These are phyloP conservation scores for Antitype chi DNA, from an alignment of 2,888 invertebrate species.

Conservation along the genomic window DNA sequence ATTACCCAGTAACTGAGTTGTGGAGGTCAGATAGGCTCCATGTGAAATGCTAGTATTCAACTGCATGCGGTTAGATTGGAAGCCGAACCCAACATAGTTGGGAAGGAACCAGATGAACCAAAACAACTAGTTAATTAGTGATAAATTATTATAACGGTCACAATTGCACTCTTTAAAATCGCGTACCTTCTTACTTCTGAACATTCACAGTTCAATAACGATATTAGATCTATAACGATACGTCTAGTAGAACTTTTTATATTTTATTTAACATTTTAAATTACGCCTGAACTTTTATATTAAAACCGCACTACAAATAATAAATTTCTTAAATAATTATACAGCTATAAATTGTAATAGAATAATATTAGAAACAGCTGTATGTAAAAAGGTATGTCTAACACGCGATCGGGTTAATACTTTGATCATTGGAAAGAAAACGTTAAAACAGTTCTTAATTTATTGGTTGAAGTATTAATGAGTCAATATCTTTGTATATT, in stretches of 20 bases:
- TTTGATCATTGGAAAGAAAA: slow-evolving; percentile 70
- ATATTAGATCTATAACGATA: slow-evolving; percentile 38
- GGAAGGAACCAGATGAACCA: not conserved
- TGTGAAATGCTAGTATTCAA: too few species aligned
- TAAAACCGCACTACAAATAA: slow-evolving; percentile 43
- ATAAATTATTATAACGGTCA: slow-evolving; percentile 7
- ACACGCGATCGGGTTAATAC: slow-evolving; percentile 69
- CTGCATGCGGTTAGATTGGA: too few species aligned
- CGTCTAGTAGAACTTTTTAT: slow-evolving; percentile 32
- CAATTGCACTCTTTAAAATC: slow-evolving; percentile 1
- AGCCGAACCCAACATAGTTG: too few species aligned
- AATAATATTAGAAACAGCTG: slow-evolving; percentile 60
- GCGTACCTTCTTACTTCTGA: slow-evolving; percentile 34
- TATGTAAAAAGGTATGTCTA: slow-evolving; percentile 55
- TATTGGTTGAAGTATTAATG: slow-evolving; percentile 51
- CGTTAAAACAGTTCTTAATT: slow-evolving; percentile 50
- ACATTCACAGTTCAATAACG: slow-evolving; percentile 45
- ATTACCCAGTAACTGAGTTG: too few species aligned
- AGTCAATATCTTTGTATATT: slow-evolving; percentile 59
- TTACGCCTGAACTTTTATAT: slow-evolving; percentile 54
- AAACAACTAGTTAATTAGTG: slow-evolving; percentile 10
- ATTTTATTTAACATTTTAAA: slow-evolving; percentile 53
- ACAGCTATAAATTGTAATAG: slow-evolving; percentile 54
- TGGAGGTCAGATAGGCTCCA: too few species aligned
- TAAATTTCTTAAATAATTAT: slow-evolving; percentile 54